Evolutionary conservation across 1,140 invertebrate species (phyloP).

Genomic region (Drosophila lacteicornis): DNA sequence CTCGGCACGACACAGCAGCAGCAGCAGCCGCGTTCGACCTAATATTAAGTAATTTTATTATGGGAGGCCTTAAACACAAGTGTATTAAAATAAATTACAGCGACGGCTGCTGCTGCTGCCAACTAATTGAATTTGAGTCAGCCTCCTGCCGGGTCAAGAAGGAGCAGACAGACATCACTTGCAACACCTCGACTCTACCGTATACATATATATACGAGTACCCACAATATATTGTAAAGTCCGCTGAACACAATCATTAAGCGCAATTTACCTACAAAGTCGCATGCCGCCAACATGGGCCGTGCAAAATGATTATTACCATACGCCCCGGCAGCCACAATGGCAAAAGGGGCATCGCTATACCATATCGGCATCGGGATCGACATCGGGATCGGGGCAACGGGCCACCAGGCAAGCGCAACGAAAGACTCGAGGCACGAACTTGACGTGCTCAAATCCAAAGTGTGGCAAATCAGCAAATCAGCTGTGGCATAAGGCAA

Average conservation of each 20-base stretch:
- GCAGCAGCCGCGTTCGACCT: conserved; percentile 35
- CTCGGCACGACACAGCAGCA: conserved; percentile 31
- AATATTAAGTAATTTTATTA: conserved; percentile 78
- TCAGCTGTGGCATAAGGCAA: conserved; percentile 54
- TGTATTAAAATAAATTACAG: conserved; percentile 74
- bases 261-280: conserved; percentile 83
- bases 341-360: conserved; percentile 27
- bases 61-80: conserved; percentile 57
- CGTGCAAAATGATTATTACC: conserved; percentile 79
- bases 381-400: conserved; percentile 43
- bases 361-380: conserved; percentile 14
- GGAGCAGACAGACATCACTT: conserved; percentile 55
- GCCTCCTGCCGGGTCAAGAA: conserved; percentile 56
- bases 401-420: conserved; percentile 75
- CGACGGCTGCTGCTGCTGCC: conserved; percentile 67
- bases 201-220: conserved; percentile 9
- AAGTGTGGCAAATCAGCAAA: conserved; percentile 81
- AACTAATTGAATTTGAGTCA: conserved; percentile 79
- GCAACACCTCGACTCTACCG: conserved; percentile 54
- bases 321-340: conserved; percentile 57
- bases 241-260: conserved; percentile 81
- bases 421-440: conserved; percentile 80
- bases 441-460: conserved; percentile 81
- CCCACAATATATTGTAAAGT: conserved; percentile 65
- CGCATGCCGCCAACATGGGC: conserved; percentile 66